A percentile compares a stretch with the other conserved stretches of the same genome.
Evolutionary conservation across 2,888 invertebrate species (phyloP).

Genomic region (Choreutis nemorana): DNA sequence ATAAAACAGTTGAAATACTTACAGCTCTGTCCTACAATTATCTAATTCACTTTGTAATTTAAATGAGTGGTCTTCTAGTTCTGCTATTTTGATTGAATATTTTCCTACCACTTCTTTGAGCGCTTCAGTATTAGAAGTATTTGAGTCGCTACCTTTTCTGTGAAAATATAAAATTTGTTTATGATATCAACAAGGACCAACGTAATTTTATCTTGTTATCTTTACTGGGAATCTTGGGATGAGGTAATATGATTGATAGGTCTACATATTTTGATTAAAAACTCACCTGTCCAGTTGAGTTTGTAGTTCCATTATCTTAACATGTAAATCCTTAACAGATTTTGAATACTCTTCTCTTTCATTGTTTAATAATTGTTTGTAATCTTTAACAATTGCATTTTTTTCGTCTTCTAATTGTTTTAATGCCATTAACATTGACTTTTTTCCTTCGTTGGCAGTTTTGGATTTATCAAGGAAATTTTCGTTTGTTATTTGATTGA

Average conservation of each 20-base stretch:
- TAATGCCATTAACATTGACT: slow-evolving; percentile 37
- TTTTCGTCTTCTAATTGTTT: slow-evolving; percentile 53
- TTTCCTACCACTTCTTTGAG: slow-evolving; percentile 35
- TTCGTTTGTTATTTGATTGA: slow-evolving; percentile 20
- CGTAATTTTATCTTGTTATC: too few relatives aligned
- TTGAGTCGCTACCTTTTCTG: slow-evolving; percentile 32
- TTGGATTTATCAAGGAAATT: slow-evolving; percentile 22
- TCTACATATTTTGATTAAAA: slow-evolving; percentile 4
- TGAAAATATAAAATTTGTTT: neutral
- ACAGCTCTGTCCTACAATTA: slow-evolving; percentile 54
- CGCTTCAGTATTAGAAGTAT: slow-evolving; percentile 23
- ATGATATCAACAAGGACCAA: too few relatives aligned
- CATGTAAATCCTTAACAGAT: slow-evolving; percentile 33
- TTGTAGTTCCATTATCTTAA: slow-evolving; percentile 34
- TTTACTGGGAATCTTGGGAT: too few relatives aligned
- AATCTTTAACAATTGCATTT: slow-evolving; percentile 43
- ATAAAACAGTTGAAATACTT: slow-evolving; percentile 53
- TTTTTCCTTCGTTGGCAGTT: slow-evolving; percentile 43
- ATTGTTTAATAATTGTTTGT: slow-evolving; percentile 51
- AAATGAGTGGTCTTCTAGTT: slow-evolving; percentile 48
- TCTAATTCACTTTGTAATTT: slow-evolving; percentile 47
- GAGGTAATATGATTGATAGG: too few relatives aligned
- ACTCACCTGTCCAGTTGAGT: slow-evolving; percentile 39
- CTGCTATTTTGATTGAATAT: slow-evolving; percentile 45
- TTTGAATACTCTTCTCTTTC: slow-evolving; percentile 57